Conservation (phyloP, 2,113 vertebrate species). For the Cyprinus carpio region DNA sequence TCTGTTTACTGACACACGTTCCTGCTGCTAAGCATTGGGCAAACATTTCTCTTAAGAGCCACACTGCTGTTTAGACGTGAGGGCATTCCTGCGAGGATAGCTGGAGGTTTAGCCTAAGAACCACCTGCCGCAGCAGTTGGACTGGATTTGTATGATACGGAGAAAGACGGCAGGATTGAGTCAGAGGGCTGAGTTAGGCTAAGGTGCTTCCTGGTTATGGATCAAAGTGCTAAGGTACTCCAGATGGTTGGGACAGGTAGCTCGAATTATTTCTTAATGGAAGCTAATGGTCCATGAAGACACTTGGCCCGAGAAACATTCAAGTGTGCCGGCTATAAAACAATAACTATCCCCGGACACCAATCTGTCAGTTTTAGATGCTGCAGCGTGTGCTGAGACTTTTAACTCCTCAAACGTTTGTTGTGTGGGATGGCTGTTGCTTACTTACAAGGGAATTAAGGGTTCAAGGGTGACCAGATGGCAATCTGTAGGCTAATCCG, state of each 20-base stretch:
- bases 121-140: constrained; percentile 56
- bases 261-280: constrained; percentile 20
- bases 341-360: constrained; percentile 9
- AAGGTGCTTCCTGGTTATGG: constrained; percentile 30
- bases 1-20: constrained; percentile 39
- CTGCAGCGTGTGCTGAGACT: constrained; percentile 3
- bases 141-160: constrained; percentile 42
- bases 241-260: constrained; percentile 41
- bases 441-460: constrained; percentile 38
- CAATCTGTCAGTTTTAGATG: constrained; percentile 4
- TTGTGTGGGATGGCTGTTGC: constrained; percentile 14
- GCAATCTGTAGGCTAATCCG: constrained; percentile 13
- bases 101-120: constrained; percentile 46
- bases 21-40: constrained; percentile 17
- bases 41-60: constrained; percentile 18
- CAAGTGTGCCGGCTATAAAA: constrained; percentile 15
- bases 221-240: constrained; percentile 20
- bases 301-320: constrained; percentile 12
- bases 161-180: constrained; percentile 39
- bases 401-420: constrained; percentile 11
- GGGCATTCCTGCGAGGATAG: constrained; percentile 39
- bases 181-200: constrained; percentile 27
- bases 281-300: constrained; percentile 37
- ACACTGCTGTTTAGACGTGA: constrained; percentile 25
- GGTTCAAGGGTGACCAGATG: constrained; percentile 50